Evolutionary conservation across 1,140 invertebrate species (phyloP), one percentile per base, ranked within the genome.

Genomic region (Popillia japonica): DNA sequence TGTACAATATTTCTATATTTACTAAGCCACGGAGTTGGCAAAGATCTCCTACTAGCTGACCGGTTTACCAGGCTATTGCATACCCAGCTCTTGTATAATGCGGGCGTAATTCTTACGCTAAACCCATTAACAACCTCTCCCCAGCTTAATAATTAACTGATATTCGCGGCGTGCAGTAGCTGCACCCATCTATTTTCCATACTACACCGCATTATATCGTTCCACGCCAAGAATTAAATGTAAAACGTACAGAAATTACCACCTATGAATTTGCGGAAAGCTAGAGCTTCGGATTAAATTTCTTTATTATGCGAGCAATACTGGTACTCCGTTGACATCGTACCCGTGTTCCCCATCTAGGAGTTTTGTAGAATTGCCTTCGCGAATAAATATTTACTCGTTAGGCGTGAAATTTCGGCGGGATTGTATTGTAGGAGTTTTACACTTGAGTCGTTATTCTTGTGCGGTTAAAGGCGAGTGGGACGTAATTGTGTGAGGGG

Each of bases 31-130:
- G n/a, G 64, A 72, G 64, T 72, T 72, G 34, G 34, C 64, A 72
- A 34, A 4, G 64, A 11, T 11, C 64, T 55, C 48, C 17, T 17
- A 3, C 14, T 17, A 55, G 27, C 27, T 34, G 27, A 34, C 27
- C 27, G 4, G 14, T 55, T 7, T 55, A 55, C 10, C 44, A n/a
- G 48, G 6, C 11, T 6, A 11, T 8, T 42, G 44, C 44, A 23
- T 14, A 20, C 17, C 11, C 40, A 10, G 40, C 42, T 14, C 0
- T 2, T 73, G n/a, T 22, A 42, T 17, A 44, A 44, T 23, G 44
- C 44, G 75, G 27, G 23, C 20, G 40, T 42, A 76, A 76, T 76
- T 76, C 75, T 76, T 76, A 76, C 75, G 75, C 48, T 76, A 76
- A 76, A 44, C 75, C 42, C 23, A 22, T 74, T 74, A 74, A 42